Evolutionary conservation across 2,113 vertebrate species (phyloP), one percentile per base, ranked within the genome.

Genomic region (Peromyscus polionotus): DNA sequence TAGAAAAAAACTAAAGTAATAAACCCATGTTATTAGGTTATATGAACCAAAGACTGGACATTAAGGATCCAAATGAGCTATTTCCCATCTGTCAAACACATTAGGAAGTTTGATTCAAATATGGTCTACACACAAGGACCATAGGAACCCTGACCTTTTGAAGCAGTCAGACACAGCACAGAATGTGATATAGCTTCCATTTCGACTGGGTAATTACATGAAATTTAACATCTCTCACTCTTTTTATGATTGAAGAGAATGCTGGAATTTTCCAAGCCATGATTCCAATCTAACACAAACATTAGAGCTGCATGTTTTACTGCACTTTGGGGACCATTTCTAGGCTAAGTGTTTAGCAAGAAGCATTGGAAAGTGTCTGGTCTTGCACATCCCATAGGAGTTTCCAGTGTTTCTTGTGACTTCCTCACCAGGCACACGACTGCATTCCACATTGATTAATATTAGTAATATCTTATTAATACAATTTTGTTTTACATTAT

Each of bases 391-490:
- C 96, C 89, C 96, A 93, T 75, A 95, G 95, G 96, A 93, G 14
- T 90, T 87, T n/a, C 89, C 20, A 57, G 20, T 39, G 13, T 92
- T 67, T 95, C 94, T 95, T 95, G 70, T 97, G 96, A 95, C 97
- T 98, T 96, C 93, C 91, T 97, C 94, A 90, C 97, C 94, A 72
- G 73, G 86, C 65, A 96, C 17, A 84, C 77, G 80, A 97, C 84
- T 97, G 91, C 89, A 77, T 94, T 97, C 97, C 97, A 97, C 93
- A 96, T 93, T 97, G 97, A 98, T 97, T 97, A 97, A 98, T 97
- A 97, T 96, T 96, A 97, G 96, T 90, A 98, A 98, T 98, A 97
- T 98, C 97, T 95, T 98, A 98, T 98, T 98, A 97, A 98, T 95
- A 97, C 73, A 96, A 85, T 94, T 97, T 96, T 97, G 63, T 91